Percentiles rank a stretch among this genome's conserved stretches.
Evolutionary conservation across 2,888 invertebrate genomes (phyloP).

Genomic region (Griposia aprilina): DNA sequence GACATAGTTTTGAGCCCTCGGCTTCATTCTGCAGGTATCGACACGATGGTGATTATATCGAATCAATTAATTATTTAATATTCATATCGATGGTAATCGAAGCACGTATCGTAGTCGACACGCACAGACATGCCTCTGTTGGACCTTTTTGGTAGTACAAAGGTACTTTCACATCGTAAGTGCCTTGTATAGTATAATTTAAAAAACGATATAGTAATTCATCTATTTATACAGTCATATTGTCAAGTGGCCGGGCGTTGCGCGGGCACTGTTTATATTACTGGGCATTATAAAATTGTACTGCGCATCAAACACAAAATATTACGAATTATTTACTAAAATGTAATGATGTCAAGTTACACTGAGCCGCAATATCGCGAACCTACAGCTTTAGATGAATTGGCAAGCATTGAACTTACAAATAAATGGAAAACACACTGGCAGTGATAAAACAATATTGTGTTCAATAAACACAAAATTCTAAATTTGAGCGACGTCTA

Average conservation of each 20-base stretch:
- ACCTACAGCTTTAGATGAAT: conserved; percentile 52
- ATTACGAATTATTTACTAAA: conserved; percentile 46
- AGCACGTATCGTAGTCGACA: conserved; percentile 45
- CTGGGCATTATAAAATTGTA: conserved; percentile 69
- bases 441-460: conserved; percentile 69
- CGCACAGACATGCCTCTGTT: conserved; percentile 61
- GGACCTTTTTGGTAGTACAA: conserved; percentile 78
- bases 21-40: conserved; percentile 55
- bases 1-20: conserved; percentile 74
- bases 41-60: conserved; percentile 36
- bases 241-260: conserved; percentile 70
- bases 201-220: conserved; percentile 84
- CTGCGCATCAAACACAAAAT: conserved; percentile 73
- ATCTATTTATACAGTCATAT: conserved; percentile 86
- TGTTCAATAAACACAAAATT: conserved; percentile 49
- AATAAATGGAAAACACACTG: conserved; percentile 69
- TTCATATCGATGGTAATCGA: conserved; percentile 39
- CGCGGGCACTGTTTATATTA: conserved; percentile 68
- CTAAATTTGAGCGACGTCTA: conserved; percentile 55
- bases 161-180: conserved; percentile 82
- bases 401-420: conserved; percentile 66
- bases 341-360: conserved; percentile 33
- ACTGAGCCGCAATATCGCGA: conserved; percentile 33
- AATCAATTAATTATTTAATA: conserved; percentile 39
- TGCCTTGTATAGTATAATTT: conserved; percentile 84